phyloP scores from a whole-genome alignment of 2,888 invertebrate species.

The Gandaritis pyraliata region DNA sequence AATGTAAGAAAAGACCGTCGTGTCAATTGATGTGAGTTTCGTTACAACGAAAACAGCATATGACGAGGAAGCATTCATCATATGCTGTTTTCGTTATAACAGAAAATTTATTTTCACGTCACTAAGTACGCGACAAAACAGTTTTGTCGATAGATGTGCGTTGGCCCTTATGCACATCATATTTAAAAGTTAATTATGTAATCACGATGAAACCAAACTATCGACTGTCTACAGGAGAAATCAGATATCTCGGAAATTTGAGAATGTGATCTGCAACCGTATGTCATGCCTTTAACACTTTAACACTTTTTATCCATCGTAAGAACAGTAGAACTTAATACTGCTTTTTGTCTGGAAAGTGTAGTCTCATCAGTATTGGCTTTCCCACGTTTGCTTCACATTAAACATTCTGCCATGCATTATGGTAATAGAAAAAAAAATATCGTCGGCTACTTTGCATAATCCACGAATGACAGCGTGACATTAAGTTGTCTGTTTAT shows the following conservation, averaged over 20 bases:
- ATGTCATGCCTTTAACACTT: constrained; percentile 2
- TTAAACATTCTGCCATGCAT: constrained; percentile 68
- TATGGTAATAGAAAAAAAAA: constrained; percentile 77
- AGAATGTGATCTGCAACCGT: constrained; percentile 17
- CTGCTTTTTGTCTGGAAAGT: constrained; percentile 35
- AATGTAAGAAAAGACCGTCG: too few species aligned
- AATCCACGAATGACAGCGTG: constrained; percentile 70
- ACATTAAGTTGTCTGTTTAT: constrained; percentile 71
- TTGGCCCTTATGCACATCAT: too few species aligned
- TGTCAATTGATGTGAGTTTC: too few species aligned
- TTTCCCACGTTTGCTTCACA: constrained; percentile 75
- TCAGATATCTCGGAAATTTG: constrained; percentile 36
- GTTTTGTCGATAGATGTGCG: too few species aligned
- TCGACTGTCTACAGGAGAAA: constrained; percentile 16
- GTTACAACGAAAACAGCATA: too few species aligned
- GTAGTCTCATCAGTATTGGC: constrained; percentile 41
- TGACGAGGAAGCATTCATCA: too few species aligned
- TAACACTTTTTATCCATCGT: constrained; percentile 1
- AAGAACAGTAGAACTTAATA: constrained; percentile 24
- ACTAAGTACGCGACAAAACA: too few species aligned
- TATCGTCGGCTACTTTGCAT: constrained; percentile 73
- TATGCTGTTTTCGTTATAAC: too few species aligned
- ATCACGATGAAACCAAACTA: not conserved
- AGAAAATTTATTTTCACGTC: too few species aligned
- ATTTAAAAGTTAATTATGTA: too few species aligned